Evolutionary conservation across 2,888 invertebrate genomes (phyloP).

Genomic region (Brachylomia viminalis): DNA sequence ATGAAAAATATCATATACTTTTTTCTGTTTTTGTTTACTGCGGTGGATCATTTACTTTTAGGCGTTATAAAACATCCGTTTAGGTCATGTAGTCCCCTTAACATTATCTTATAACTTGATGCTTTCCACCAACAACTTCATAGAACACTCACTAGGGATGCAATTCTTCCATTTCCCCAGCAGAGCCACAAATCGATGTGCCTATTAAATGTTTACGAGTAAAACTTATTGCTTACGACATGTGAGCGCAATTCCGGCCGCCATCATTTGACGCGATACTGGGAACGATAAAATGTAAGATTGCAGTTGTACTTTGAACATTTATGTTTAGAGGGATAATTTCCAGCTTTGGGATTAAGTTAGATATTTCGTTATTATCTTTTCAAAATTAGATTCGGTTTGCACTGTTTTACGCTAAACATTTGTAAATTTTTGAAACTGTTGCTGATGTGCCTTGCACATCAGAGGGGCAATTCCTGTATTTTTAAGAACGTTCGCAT

Average conservation of each 20-base stretch:
- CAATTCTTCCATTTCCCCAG: constrained; percentile 9
- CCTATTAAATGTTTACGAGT: constrained; percentile 79
- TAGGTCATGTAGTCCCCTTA: too few relatives aligned
- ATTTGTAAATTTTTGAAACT: neutral
- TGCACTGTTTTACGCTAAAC: neutral
- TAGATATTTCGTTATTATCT: neutral
- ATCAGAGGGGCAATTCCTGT: too few relatives aligned
- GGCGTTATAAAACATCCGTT: too few relatives aligned
- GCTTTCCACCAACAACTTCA: neutral
- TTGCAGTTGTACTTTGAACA: constrained; percentile 12
- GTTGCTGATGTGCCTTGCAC: too few relatives aligned
- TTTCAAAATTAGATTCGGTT: neutral
- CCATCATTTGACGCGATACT: constrained; percentile 51
- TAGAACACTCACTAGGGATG: constrained; percentile 6
- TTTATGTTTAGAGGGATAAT: neutral
- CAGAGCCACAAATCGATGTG: constrained; percentile 71
- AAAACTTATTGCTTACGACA: constrained; percentile 66
- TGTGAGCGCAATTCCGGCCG: constrained; percentile 52
- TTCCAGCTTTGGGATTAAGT: neutral
- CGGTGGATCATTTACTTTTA: too few relatives aligned
- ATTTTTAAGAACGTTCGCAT: too few relatives aligned
- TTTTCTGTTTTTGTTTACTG: too few relatives aligned
- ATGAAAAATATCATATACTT: too few relatives aligned
- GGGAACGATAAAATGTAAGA: constrained; percentile 42
- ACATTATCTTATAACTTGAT: neutral